A percentile compares a stretch with the other conserved stretches of the same genome.
Evolutionary conservation across 2,797 vertebrate genomes (phyloP).

Genomic region (Sebastes oblongus): DNA sequence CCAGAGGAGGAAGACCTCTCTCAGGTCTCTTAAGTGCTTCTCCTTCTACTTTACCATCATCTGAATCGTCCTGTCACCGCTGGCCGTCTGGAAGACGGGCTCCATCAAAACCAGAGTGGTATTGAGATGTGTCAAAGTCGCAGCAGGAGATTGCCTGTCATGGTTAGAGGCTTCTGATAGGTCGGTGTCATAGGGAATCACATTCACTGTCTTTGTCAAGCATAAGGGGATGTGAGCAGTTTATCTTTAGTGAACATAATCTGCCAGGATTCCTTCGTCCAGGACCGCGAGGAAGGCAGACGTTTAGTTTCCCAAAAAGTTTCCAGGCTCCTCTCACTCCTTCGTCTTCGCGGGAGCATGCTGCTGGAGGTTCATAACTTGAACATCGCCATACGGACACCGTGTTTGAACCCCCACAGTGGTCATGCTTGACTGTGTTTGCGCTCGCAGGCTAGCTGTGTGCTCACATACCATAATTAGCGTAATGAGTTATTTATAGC

Average conservation of each 20-base stretch:
- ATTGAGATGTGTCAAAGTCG: constrained; percentile 66
- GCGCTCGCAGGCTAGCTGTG: constrained; percentile 66
- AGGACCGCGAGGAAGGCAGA: neutral
- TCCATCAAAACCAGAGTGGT: constrained; percentile 55
- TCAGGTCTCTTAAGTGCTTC: constrained; percentile 66
- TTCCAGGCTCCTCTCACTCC: constrained; percentile 7
- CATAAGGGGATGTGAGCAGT: constrained; percentile 35
- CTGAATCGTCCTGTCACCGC: constrained; percentile 57
- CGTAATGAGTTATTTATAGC: constrained; percentile 85
- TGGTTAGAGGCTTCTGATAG: constrained; percentile 48
- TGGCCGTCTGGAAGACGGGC: constrained; percentile 42
- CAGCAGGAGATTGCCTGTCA: constrained; percentile 61
- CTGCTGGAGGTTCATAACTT: constrained; percentile 30
- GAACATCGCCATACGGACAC: constrained; percentile 52
- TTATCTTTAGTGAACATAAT: constrained; percentile 54
- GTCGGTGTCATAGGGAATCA: constrained; percentile 57
- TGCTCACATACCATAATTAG: constrained; percentile 78
- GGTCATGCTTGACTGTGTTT: constrained; percentile 73
- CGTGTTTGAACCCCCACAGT: constrained; percentile 51
- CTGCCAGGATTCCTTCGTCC: constrained; percentile 22
- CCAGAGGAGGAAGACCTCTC: constrained; percentile 63
- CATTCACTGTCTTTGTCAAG: constrained; percentile 55
- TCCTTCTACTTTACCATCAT: constrained; percentile 45
- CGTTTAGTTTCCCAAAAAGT: constrained; percentile 3
- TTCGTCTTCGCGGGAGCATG: constrained; percentile 4